Conservation (phyloP, 2,797 vertebrate genomes). For the Anguilla pacifica region DNA sequence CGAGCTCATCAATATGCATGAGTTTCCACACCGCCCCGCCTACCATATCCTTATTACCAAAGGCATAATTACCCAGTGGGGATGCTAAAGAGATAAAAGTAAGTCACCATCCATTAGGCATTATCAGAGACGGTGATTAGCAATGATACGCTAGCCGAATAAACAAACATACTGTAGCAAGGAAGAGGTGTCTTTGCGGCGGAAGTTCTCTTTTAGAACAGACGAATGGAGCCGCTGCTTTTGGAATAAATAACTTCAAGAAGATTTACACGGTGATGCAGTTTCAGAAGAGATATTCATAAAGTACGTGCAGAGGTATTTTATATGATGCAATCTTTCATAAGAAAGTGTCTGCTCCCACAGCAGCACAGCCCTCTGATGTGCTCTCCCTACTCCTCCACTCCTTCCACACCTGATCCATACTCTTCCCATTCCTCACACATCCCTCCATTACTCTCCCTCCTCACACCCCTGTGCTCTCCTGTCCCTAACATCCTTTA, state of each 20-base stretch:
- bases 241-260: not conserved
- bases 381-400: not conserved
- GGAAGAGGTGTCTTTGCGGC: not conserved
- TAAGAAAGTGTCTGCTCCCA: not conserved
- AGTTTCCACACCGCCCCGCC: slow-evolving; percentile 29
- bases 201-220: not conserved
- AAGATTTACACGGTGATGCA: not conserved
- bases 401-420: not conserved
- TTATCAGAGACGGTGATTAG: not conserved
- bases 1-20: slow-evolving; percentile 46
- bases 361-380: not conserved
- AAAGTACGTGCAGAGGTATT: not conserved
- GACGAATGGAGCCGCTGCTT: not conserved
- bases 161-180: not conserved
- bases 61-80: not conserved
- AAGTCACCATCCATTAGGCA: slow-evolving; percentile 2
- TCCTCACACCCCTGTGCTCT: not conserved
- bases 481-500: not conserved
- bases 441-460: not conserved
- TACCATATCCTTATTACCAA: slow-evolving; percentile 13
- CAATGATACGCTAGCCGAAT: not conserved
- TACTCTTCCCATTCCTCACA: not conserved
- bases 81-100: not conserved
- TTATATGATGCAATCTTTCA: not conserved
- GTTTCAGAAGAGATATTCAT: not conserved